Conservation (phyloP, 2,113 vertebrate species). For the Scophthalmus maximus region DNA sequence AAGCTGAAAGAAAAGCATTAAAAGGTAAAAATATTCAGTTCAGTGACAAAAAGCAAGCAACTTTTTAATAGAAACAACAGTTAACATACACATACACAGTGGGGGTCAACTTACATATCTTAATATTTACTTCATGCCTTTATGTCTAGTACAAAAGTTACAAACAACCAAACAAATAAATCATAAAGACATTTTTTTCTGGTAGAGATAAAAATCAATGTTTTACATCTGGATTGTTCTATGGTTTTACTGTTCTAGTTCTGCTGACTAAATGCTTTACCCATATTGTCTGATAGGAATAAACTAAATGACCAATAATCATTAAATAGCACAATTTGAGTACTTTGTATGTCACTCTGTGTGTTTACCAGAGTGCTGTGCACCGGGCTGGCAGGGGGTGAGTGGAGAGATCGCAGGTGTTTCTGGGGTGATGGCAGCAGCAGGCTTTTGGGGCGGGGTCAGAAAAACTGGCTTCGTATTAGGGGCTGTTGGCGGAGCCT, state of each 20-base stretch:
- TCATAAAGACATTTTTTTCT: too few species aligned
- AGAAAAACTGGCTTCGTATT: slow-evolving; percentile 71
- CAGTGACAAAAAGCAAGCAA: neutral
- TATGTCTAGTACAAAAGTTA: too few species aligned
- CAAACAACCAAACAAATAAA: too few species aligned
- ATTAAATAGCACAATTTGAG: neutral
- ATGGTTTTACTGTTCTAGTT: too few species aligned
- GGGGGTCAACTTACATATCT: too few species aligned
- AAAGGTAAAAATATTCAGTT: neutral
- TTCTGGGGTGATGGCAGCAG: slow-evolving; percentile 73
- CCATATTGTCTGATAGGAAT: neutral
- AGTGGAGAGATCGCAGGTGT: slow-evolving; percentile 83
- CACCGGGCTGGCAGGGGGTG: slow-evolving; percentile 75
- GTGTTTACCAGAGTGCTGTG: slow-evolving; percentile 78
- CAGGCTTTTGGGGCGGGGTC: slow-evolving; percentile 59
- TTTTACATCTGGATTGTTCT: too few species aligned
- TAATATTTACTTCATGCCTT: too few species aligned
- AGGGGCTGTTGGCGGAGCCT: slow-evolving; percentile 40
- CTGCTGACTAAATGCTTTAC: neutral
- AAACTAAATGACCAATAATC: neutral
- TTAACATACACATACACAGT: neutral
- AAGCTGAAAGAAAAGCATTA: neutral
- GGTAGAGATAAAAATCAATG: too few species aligned
- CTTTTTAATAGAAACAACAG: neutral
- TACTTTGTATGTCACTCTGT: neutral